Percentiles rank a stretch among this genome's conserved stretches.
Conservation (phyloP, 2,797 vertebrate species). For the Centroberyx gerrardi region DNA sequence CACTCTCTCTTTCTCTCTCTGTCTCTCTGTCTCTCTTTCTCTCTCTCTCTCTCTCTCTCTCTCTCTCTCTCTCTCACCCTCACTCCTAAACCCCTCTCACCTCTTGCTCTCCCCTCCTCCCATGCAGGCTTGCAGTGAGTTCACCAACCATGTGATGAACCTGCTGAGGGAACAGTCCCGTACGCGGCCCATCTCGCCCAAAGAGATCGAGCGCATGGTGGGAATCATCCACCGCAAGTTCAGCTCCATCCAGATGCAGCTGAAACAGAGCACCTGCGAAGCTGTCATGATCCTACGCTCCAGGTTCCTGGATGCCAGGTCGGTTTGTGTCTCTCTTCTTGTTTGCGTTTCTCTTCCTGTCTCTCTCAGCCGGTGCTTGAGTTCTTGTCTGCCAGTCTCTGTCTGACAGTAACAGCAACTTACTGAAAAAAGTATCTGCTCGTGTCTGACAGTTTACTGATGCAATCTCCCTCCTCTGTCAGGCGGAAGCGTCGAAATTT, state of each 20-base stretch:
- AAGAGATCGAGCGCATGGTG: constrained; percentile 88
- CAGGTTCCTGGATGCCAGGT: constrained; percentile 67
- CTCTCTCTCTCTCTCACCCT: neutral
- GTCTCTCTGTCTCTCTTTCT: neutral
- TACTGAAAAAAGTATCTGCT: neutral
- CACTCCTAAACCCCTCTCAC: neutral
- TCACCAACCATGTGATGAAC: constrained; percentile 91
- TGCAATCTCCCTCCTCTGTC: neutral
- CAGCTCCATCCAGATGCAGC: constrained; percentile 84
- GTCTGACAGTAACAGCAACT: neutral
- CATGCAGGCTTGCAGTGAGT: constrained; percentile 88
- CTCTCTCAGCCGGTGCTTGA: neutral
- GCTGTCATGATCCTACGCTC: constrained; percentile 71
- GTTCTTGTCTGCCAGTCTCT: neutral
- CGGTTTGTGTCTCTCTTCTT: neutral
- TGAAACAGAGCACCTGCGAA: constrained; percentile 72
- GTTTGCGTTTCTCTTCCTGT: neutral
- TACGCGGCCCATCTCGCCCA: constrained; percentile 85
- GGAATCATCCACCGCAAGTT: constrained; percentile 94
- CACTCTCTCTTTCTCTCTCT: neutral
- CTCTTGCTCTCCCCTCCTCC: neutral
- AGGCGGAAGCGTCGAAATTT: constrained; percentile 87
- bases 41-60: neutral
- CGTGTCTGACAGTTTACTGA: neutral
- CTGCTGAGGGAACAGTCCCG: constrained; percentile 89